These are phyloP conservation scores for Nannospalax galili DNA, from an alignment of 2,113 vertebrate genomes.

Conservation along the genomic window DNA sequence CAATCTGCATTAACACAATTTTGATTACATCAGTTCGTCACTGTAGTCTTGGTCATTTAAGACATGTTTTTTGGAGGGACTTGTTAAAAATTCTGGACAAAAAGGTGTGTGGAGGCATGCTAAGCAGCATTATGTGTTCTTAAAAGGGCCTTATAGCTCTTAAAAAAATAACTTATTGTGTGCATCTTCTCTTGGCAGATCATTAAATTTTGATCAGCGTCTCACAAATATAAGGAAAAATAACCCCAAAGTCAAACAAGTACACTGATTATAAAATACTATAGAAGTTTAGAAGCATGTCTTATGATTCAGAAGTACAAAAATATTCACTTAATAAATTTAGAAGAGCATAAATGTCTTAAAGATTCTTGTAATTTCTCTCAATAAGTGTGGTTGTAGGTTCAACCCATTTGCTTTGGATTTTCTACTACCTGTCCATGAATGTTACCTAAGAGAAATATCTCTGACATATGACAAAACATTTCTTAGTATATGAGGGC, in stretches of 20 bases:
- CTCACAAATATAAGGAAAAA: neutral
- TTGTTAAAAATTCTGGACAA: neutral
- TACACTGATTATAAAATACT: neutral
- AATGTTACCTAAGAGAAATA: neutral
- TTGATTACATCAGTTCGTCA: neutral
- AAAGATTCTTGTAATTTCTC: neutral
- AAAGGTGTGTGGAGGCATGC: neutral
- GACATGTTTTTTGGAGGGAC: fast-evolving
- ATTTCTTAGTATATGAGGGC: neutral
- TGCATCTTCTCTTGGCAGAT: neutral
- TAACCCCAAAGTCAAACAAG: neutral
- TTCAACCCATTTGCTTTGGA: neutral
- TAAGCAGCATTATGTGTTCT: neutral
- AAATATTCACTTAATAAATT: neutral
- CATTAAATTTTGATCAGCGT: neutral
- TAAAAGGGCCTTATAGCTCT: neutral
- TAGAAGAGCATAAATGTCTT: neutral
- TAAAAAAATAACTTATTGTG: neutral
- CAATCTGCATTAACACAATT: neutral
- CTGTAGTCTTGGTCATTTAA: neutral
- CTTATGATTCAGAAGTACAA: neutral
- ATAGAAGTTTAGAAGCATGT: neutral
- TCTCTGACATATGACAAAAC: fast-evolving
- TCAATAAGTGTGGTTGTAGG: neutral
- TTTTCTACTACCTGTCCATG: neutral